Percentiles rank a stretch among this genome's conserved stretches.
Evolutionary conservation across 2,888 invertebrate species (phyloP).

Genomic region (Hemithea aestivaria): DNA sequence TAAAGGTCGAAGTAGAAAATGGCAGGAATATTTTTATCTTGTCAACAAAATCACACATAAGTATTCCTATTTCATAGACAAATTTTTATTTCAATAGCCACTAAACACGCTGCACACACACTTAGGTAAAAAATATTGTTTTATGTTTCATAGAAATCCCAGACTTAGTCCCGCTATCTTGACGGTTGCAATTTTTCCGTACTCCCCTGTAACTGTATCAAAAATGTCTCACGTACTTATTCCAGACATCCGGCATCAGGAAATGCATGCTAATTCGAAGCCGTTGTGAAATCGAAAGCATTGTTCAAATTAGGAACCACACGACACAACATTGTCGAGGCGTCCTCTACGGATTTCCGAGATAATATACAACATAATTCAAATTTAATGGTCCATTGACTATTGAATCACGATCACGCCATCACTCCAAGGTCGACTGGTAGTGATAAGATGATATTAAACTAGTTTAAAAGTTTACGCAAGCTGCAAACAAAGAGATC

Average conservation of each 20-base stretch:
- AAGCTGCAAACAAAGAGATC: slow-evolving; percentile 4
- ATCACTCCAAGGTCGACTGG: slow-evolving; percentile 46
- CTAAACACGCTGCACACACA: too few relatives aligned
- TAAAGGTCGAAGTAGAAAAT: too few relatives aligned
- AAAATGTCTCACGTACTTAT: slow-evolving; percentile 43
- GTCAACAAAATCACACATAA: too few relatives aligned
- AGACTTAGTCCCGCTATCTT: too few relatives aligned
- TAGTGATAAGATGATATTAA: slow-evolving; percentile 25
- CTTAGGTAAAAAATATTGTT: too few relatives aligned
- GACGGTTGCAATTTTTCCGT: too few relatives aligned
- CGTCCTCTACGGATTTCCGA: slow-evolving; percentile 51
- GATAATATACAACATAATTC: slow-evolving; percentile 34
- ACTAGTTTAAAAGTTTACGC: slow-evolving; percentile 14
- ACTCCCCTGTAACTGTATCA: slow-evolving; percentile 21
- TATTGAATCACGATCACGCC: slow-evolving; percentile 37
- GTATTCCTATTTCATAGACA: too few relatives aligned
- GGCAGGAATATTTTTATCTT: too few relatives aligned
- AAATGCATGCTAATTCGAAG: slow-evolving; percentile 21
- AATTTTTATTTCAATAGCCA: too few relatives aligned
- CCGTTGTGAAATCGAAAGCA: slow-evolving; percentile 46
- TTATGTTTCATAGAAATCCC: too few relatives aligned
- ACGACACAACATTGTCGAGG: slow-evolving; percentile 13
- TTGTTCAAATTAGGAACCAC: slow-evolving; percentile 25
- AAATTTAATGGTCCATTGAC: slow-evolving; percentile 35
- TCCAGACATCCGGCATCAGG: slow-evolving; percentile 29